A percentile compares a stretch with the other conserved stretches of the same genome.
Evolutionary conservation across 2,888 invertebrate genomes (phyloP).

Genomic region (Rhingia rostrata): DNA sequence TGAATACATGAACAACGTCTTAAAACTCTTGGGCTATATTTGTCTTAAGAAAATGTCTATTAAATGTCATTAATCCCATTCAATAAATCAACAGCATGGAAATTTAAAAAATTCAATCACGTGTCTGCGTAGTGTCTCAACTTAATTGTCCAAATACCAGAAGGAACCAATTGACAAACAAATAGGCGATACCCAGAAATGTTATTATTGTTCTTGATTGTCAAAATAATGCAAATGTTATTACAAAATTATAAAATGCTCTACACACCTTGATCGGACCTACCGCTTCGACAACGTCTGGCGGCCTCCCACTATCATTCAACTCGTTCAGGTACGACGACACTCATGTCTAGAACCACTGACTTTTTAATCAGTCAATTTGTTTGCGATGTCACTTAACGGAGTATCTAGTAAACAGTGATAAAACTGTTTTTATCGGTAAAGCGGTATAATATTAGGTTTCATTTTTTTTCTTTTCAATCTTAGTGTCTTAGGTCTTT

Average conservation of each 20-base stretch:
- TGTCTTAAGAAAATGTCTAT: too few species aligned
- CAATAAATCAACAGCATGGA: neutral
- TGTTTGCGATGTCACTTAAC: constrained; percentile 41
- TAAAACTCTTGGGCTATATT: neutral
- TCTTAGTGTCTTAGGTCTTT: constrained; percentile 31
- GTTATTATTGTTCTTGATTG: too few species aligned
- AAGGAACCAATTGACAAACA: too few species aligned
- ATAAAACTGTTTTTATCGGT: constrained; percentile 54
- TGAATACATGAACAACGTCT: constrained; percentile 16
- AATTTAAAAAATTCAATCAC: neutral
- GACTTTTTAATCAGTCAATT: constrained; percentile 59
- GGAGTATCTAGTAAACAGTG: constrained; percentile 44
- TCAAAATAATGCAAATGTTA: constrained; percentile 19
- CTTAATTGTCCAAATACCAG: too few species aligned
- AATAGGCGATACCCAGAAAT: too few species aligned
- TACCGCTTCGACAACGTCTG: constrained; percentile 17
- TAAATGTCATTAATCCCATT: too few species aligned
- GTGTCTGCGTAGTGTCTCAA: too few species aligned
- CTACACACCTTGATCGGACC: constrained; percentile 21
- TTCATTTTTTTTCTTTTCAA: constrained; percentile 1
- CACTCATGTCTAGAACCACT: constrained; percentile 7
- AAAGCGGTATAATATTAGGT: constrained; percentile 38
- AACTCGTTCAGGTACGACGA: neutral
- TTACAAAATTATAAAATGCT: constrained; percentile 21
- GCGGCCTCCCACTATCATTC: neutral